These are phyloP conservation scores for Hofmannophila pseudospretella DNA, from an alignment of 2,888 invertebrate genomes.

Conservation along the genomic window DNA sequence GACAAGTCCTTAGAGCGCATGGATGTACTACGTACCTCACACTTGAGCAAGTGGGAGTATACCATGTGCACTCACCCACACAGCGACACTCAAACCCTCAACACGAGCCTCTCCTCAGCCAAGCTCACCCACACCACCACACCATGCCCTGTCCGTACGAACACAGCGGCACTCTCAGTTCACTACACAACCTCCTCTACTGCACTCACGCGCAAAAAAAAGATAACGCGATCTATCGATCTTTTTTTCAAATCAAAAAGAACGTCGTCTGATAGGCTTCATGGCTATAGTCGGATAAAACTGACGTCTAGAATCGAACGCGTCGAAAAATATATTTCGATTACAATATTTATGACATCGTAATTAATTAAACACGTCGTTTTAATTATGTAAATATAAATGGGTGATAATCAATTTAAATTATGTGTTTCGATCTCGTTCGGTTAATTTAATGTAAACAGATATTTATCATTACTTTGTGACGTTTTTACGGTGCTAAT, in stretches of 20 bases:
- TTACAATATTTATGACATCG: constrained; percentile 65
- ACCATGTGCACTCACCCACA: constrained; percentile 65
- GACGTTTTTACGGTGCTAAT: constrained; percentile 61
- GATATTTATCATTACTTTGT: constrained; percentile 61
- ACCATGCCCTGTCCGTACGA: constrained; percentile 51
- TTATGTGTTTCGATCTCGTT: constrained; percentile 63
- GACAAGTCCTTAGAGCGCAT: constrained; percentile 16
- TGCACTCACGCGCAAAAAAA: constrained; percentile 78
- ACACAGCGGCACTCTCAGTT: constrained; percentile 74
- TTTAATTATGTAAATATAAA: constrained; percentile 74
- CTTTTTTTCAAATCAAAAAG: constrained; percentile 70
- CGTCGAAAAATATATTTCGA: constrained; percentile 56
- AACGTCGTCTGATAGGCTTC: constrained; percentile 52
- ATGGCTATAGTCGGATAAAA: constrained; percentile 60
- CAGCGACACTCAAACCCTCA: constrained; percentile 43
- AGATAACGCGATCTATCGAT: constrained; percentile 75
- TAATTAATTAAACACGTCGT: constrained; percentile 72
- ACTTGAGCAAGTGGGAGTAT: constrained; percentile 62
- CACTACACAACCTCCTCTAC: constrained; percentile 73
- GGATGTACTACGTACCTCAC: constrained; percentile 46
- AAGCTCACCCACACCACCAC: constrained; percentile 55
- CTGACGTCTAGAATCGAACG: constrained; percentile 63
- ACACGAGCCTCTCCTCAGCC: constrained; percentile 50
- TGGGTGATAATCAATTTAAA: constrained; percentile 70
- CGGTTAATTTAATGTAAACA: constrained; percentile 71